A percentile compares a stretch with the other conserved stretches of the same genome.
Conservation (phyloP, 2,113 vertebrate species). For the Sphyrna mokarran region DNA sequence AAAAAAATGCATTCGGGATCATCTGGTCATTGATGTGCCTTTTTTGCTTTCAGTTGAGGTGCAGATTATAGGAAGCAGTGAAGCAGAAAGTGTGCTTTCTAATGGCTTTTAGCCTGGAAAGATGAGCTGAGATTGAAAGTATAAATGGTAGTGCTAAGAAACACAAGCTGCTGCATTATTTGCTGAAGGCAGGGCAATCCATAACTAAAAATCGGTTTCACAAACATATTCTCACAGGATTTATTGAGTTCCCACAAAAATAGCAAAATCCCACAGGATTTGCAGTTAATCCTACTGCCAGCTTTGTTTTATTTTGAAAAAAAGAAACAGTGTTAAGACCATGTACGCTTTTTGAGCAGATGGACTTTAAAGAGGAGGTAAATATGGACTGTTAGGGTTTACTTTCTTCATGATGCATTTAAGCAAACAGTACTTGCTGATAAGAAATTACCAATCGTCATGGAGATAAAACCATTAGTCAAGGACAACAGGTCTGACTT, state of each 20-base stretch:
- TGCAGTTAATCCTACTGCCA: background rate
- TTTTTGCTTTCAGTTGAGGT: background rate
- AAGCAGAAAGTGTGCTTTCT: background rate
- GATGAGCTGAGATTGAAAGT: slow-evolving; percentile 7
- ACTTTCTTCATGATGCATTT: background rate
- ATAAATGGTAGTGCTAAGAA: slow-evolving; percentile 4
- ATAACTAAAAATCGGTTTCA: slow-evolving; percentile 12
- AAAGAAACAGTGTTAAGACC: background rate
- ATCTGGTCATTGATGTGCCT: slow-evolving; percentile 15
- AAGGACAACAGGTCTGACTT: background rate
- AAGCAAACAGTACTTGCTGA: background rate
- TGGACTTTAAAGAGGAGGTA: background rate
- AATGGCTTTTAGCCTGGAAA: slow-evolving; percentile 22
- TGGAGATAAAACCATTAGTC: background rate
- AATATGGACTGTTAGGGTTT: background rate
- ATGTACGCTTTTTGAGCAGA: background rate
- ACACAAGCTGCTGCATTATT: background rate
- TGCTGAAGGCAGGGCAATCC: background rate
- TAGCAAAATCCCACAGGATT: background rate
- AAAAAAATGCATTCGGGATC: background rate
- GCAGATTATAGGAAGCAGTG: background rate
- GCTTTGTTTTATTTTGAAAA: background rate
- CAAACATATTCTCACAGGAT: background rate
- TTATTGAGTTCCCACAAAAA: background rate
- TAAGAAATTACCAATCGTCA: background rate